A percentile compares a stretch with the other conserved stretches of the same genome.
These are phyloP conservation scores for Drosophila maculinotata DNA, from an alignment of 2,888 invertebrate genomes.

Conservation along the genomic window DNA sequence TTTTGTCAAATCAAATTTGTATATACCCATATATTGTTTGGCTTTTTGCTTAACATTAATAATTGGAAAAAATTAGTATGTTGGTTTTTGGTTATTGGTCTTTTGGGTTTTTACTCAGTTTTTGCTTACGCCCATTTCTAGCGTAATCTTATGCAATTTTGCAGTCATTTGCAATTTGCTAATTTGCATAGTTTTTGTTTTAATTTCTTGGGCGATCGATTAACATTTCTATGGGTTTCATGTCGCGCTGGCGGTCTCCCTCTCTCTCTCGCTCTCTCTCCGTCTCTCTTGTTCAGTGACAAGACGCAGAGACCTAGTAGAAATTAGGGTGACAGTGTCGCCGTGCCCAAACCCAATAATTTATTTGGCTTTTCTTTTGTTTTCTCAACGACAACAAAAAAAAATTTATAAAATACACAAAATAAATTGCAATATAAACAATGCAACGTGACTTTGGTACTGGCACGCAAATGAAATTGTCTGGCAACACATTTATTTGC, in stretches of 20 bases:
- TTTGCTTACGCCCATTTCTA: constrained; percentile 46
- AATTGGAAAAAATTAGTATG: constrained; percentile 10
- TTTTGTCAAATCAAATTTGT: constrained; percentile 6
- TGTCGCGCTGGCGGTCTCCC: background rate
- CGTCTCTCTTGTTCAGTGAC: background rate
- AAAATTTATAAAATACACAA: constrained; percentile 58
- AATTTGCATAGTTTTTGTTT: constrained; percentile 72
- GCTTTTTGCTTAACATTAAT: constrained; percentile 36
- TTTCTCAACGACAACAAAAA: constrained; percentile 23
- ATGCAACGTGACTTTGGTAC: constrained; percentile 61
- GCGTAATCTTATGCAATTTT: constrained; percentile 52
- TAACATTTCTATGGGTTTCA: constrained; percentile 66
- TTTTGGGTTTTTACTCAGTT: constrained; percentile 25
- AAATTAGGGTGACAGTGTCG: constrained; percentile 18
- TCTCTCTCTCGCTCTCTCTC: background rate
- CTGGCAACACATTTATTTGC: too few relatives aligned
- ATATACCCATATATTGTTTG: constrained; percentile 25
- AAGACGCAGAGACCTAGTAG: constrained; percentile 8
- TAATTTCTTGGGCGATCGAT: constrained; percentile 69
- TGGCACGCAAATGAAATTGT: constrained; percentile 62
- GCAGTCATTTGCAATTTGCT: constrained; percentile 48
- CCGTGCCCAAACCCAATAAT: constrained; percentile 2
- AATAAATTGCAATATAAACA: constrained; percentile 55
- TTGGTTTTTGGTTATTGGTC: constrained; percentile 18
- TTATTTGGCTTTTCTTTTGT: constrained; percentile 20